phyloP scores from a whole-genome alignment of 2,888 invertebrate species.

The Acleris cristana region DNA sequence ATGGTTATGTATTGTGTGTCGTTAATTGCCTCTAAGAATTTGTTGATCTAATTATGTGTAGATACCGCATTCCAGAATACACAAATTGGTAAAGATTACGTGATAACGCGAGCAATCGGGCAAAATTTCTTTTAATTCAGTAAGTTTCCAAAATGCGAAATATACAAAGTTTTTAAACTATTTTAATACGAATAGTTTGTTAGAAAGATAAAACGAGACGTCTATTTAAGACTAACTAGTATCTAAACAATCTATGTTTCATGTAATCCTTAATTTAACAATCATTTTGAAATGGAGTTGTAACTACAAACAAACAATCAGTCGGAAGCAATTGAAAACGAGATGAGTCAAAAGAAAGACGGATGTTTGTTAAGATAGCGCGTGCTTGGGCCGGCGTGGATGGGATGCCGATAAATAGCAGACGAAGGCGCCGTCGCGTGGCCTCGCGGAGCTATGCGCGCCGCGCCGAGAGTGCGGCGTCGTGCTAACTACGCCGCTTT shows the following conservation, averaged over 20 bases:
- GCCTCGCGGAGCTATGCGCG: conserved; percentile 77
- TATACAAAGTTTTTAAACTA: conserved; percentile 5
- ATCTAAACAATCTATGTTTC: not conserved
- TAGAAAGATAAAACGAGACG: conserved; percentile 15
- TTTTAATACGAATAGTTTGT: conserved; percentile 10
- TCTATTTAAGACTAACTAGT: not conserved
- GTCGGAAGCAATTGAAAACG: conserved; percentile 17
- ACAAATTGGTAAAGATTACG: not conserved
- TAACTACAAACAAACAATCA: conserved; percentile 7
- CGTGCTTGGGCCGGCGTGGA: conserved; percentile 48
- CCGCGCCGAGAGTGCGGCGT: conserved; percentile 50
- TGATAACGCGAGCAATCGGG: conserved; percentile 15
- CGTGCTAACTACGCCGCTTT: conserved; percentile 55
- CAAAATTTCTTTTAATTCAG: not conserved
- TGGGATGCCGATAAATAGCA: conserved; percentile 64
- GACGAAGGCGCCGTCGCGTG: conserved; percentile 58
- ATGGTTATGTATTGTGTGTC: no score
- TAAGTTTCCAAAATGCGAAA: not conserved
- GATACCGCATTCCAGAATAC: no score
- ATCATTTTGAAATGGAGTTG: conserved; percentile 2
- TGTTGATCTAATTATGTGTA: no score
- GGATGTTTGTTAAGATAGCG: conserved; percentile 55
- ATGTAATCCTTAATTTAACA: not conserved
- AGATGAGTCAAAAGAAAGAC: conserved; percentile 48
- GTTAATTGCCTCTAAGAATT: no score